A percentile compares a stretch with the other conserved stretches of the same genome.
Conservation (phyloP, 2,113 vertebrate genomes). For the Fulica atra region DNA sequence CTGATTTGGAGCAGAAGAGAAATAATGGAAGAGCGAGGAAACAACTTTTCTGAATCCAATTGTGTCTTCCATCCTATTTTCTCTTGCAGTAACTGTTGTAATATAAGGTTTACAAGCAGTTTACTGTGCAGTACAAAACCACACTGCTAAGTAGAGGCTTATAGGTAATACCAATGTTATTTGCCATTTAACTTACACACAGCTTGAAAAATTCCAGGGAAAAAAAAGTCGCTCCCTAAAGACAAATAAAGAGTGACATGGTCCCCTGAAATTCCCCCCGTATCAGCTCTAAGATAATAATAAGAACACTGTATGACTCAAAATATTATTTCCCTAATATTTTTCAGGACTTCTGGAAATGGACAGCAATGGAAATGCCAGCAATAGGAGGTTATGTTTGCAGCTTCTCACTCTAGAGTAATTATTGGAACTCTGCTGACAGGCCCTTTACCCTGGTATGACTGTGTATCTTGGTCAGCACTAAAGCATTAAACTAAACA, state of each 20-base stretch:
- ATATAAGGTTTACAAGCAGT: neutral
- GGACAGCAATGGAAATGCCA: neutral
- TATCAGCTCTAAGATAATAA: neutral
- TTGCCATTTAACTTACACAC: neutral
- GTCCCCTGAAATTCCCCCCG: neutral
- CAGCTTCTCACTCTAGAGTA: neutral
- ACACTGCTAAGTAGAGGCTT: neutral
- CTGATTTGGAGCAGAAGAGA: neutral
- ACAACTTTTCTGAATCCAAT: neutral
- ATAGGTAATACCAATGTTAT: neutral
- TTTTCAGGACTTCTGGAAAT: neutral
- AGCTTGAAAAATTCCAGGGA: neutral
- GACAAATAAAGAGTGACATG: neutral
- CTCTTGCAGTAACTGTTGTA: neutral
- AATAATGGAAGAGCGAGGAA: neutral
- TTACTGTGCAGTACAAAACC: neutral
- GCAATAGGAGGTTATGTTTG: neutral
- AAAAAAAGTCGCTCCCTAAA: neutral
- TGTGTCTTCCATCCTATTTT: neutral
- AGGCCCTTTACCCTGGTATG: neutral
- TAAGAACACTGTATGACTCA: neutral
- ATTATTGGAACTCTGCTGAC: neutral
- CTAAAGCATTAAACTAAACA: neutral
- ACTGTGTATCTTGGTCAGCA: neutral
- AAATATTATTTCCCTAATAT: neutral